phyloP scores from a whole-genome alignment of 2,888 invertebrate genomes.

The Tenthredo mesomela region DNA sequence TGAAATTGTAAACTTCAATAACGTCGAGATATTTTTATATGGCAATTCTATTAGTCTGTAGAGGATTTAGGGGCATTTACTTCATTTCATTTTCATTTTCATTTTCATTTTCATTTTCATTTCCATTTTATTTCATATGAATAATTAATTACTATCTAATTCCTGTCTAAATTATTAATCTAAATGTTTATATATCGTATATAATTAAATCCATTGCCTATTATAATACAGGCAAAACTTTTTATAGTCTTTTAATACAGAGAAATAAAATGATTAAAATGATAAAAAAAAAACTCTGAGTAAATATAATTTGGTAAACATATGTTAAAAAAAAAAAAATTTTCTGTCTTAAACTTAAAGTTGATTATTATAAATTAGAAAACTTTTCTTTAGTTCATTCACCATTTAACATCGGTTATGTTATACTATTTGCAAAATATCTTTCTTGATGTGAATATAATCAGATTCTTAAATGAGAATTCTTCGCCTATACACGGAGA shows the following conservation, averaged over 20 bases:
- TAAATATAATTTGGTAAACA: conserved; percentile 7
- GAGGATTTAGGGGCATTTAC: conserved; percentile 32
- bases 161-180: conserved; percentile 56
- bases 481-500: neutral
- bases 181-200: conserved; percentile 50
- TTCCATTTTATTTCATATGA: conserved; percentile 48
- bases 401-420: neutral
- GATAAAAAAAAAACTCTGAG: conserved; percentile 4
- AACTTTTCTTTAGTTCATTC: neutral
- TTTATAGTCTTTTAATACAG: conserved; percentile 40
- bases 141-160: conserved; percentile 68
- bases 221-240: conserved; percentile 44
- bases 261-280: conserved; percentile 36
- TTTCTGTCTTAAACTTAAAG: neutral
- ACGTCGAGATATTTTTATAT: neutral
- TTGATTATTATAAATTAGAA: conserved; percentile 11
- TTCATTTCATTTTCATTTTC: conserved; percentile 44
- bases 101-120: conserved; percentile 39
- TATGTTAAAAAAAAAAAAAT: neutral
- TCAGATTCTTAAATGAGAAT: neutral
- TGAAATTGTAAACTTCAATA: neutral
- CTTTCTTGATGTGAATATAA: neutral
- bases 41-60: neutral
- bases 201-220: conserved; percentile 39
- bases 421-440: neutral